Percentiles rank a stretch among this genome's conserved stretches.
These are phyloP conservation scores for Amia ocellicauda DNA, from an alignment of 2,113 vertebrate species.

Conservation along the genomic window DNA sequence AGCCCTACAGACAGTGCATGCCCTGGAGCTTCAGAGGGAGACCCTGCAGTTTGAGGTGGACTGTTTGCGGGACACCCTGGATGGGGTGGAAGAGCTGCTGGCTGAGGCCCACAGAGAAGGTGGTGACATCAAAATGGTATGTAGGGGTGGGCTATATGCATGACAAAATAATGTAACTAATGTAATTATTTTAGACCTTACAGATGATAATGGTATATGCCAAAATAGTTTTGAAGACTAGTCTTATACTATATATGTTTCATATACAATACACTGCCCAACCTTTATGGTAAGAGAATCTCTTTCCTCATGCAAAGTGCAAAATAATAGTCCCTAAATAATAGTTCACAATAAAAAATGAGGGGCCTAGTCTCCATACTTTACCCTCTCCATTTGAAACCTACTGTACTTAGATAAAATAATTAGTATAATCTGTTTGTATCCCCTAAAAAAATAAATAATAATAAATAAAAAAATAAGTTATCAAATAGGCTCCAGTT, in stretches of 20 bases:
- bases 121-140: constrained; percentile 47
- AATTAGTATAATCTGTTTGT: too few relatives aligned
- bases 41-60: constrained; percentile 69
- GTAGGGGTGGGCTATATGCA: not conserved
- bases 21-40: constrained; percentile 64
- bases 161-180: not conserved
- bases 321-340: too few relatives aligned
- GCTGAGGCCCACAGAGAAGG: constrained; percentile 63
- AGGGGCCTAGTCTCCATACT: too few relatives aligned
- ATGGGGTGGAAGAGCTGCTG: constrained; percentile 66
- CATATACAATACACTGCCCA: not conserved
- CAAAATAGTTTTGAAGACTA: not conserved
- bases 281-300: not conserved
- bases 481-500: too few relatives aligned
- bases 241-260: not conserved
- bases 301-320: not conserved
- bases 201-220: not conserved
- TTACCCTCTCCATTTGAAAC: too few relatives aligned
- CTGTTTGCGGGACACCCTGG: constrained; percentile 64
- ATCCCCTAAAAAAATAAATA: too few relatives aligned
- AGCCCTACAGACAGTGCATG: constrained; percentile 59
- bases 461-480: too few relatives aligned
- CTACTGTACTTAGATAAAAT: too few relatives aligned
- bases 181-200: not conserved
- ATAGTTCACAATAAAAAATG: too few relatives aligned